Evolutionary conservation across 1,140 invertebrate genomes (phyloP).

Genomic region (Rhysida immarginata): DNA sequence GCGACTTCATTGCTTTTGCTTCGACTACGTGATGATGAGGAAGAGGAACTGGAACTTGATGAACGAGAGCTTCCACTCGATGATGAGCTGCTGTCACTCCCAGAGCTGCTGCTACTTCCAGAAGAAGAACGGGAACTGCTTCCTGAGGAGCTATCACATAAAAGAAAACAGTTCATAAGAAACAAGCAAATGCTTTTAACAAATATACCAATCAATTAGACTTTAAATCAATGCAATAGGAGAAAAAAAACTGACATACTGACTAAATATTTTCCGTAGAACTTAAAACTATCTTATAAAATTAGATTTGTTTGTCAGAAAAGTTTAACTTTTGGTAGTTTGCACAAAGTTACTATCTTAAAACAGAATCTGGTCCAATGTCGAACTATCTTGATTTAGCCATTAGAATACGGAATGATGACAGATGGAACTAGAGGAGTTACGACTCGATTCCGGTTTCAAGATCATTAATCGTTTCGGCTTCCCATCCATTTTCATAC

Average conservation of each 20-base stretch:
- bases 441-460: no score
- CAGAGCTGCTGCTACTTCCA: conserved; percentile 47
- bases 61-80: conserved; percentile 34
- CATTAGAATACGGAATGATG: no score
- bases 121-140: conserved; percentile 45
- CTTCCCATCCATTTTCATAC: no score
- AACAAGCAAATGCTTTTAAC: background rate
- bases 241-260: background rate
- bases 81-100: conserved; percentile 17
- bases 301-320: background rate
- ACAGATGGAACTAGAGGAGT: no score
- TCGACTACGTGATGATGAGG: conserved; percentile 8
- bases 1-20: conserved; percentile 40
- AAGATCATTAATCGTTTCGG: no score
- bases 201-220: no score
- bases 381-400: no score
- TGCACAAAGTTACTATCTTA: no score
- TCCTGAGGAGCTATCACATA: conserved; percentile 44
- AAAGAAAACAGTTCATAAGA: background rate
- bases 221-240: background rate
- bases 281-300: background rate
- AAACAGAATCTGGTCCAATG: no score
- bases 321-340: background rate
- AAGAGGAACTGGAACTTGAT: conserved; percentile 17
- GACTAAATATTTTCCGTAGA: conserved; percentile 5